These are phyloP conservation scores for Chymomyza amoena DNA, from an alignment of 2,888 invertebrate species.

Conservation along the genomic window DNA sequence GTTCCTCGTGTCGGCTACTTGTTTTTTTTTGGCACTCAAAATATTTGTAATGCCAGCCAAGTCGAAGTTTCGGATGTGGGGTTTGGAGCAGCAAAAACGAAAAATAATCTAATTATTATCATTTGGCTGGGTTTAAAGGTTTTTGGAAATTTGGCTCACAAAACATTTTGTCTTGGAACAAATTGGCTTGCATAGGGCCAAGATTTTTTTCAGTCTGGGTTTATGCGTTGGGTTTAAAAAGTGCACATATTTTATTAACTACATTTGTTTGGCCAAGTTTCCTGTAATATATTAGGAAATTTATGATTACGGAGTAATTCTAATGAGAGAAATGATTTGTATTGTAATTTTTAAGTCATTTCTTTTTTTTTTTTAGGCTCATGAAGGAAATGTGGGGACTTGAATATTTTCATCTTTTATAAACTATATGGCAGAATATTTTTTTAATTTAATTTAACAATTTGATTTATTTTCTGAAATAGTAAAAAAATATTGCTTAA, in stretches of 20 bases:
- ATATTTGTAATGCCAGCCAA: slow-evolving; percentile 24
- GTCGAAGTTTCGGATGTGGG: slow-evolving; percentile 24
- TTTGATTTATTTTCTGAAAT: too few species aligned
- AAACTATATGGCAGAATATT: too few species aligned
- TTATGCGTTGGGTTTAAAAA: background rate
- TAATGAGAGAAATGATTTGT: background rate
- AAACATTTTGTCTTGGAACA: background rate
- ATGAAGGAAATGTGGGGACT: too few species aligned
- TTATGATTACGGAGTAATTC: background rate
- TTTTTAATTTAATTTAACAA: too few species aligned
- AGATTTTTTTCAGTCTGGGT: slow-evolving; percentile 14
- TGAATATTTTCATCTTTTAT: too few species aligned
- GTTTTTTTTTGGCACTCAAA: slow-evolving; percentile 52
- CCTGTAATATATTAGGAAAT: background rate
- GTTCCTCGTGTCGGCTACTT: slow-evolving; percentile 49
- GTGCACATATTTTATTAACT: background rate
- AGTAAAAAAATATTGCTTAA: too few species aligned
- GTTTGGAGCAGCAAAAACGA: slow-evolving; percentile 17
- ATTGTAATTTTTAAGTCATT: background rate
- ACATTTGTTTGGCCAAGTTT: background rate
- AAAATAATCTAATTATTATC: slow-evolving; percentile 64
- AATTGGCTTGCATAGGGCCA: slow-evolving; percentile 26
- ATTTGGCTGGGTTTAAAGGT: slow-evolving; percentile 58
- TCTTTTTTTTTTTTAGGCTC: too few species aligned
- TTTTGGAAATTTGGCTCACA: slow-evolving; percentile 3